Evolutionary conservation across 2,888 invertebrate genomes (phyloP).

Genomic region (Tinea trinotella): DNA sequence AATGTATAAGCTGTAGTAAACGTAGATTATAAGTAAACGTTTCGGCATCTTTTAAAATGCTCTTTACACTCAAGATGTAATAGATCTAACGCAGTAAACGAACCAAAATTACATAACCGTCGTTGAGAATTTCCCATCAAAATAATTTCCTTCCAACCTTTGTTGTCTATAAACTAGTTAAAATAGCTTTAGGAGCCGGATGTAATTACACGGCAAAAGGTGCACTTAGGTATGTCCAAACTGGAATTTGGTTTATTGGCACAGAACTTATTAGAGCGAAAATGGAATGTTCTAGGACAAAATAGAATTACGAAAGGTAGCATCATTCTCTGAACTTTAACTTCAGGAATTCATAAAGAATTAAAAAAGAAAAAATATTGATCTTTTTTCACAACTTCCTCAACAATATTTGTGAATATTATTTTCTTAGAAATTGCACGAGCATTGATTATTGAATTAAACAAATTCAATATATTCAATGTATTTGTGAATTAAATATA

Average conservation of each 20-base stretch:
- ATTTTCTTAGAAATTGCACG: too few relatives aligned
- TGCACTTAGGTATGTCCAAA: constrained; percentile 5
- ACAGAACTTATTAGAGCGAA: not conserved
- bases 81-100: not conserved
- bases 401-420: too few relatives aligned
- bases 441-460: too few relatives aligned
- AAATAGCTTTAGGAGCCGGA: not conserved
- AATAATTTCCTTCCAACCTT: not conserved
- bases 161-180: not conserved
- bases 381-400: too few relatives aligned
- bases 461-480: too few relatives aligned
- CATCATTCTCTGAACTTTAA: not conserved
- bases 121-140: not conserved
- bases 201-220: constrained; percentile 1
- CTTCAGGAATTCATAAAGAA: not conserved
- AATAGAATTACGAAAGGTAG: not conserved
- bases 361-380: too few relatives aligned
- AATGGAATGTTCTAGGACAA: not conserved
- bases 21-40: too few relatives aligned
- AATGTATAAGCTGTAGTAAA: too few relatives aligned
- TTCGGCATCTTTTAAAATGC: too few relatives aligned
- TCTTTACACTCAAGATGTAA: too few relatives aligned
- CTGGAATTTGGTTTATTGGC: not conserved
- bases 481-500: too few relatives aligned
- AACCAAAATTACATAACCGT: not conserved